Conservation (phyloP, 92 coral and sea anemone species). For the Blastomussa wellsi region DNA sequence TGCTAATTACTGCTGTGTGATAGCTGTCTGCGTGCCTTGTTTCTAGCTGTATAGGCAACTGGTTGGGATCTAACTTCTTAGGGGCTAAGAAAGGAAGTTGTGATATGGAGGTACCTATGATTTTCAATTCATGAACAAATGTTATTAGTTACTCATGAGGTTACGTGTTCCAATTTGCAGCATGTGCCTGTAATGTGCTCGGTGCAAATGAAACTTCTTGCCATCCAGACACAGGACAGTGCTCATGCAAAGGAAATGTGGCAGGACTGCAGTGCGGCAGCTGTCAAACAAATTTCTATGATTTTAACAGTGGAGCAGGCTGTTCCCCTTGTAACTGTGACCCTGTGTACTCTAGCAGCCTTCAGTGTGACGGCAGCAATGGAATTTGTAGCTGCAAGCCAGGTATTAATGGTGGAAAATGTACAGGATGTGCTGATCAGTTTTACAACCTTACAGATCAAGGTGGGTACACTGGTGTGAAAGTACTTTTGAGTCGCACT, state of each 20-base stretch:
- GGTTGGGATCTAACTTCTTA: too few relatives aligned
- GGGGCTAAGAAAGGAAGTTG: too few relatives aligned
- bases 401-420: slow-evolving; percentile 78
- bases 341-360: slow-evolving; percentile 60
- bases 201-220: slow-evolving; percentile 82
- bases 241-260: slow-evolving; percentile 76
- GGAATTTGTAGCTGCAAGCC: slow-evolving; percentile 78
- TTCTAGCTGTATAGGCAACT: too few relatives aligned
- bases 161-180: slow-evolving; percentile 54
- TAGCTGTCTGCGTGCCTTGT: too few relatives aligned
- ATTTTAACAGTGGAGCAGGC: slow-evolving; percentile 81
- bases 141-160: too few relatives aligned
- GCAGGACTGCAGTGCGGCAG: slow-evolving; percentile 67
- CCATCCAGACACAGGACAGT: slow-evolving; percentile 79
- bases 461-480: slow-evolving; percentile 43
- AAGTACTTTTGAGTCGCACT: neutral
- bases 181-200: slow-evolving; percentile 70
- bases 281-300: slow-evolving; percentile 67
- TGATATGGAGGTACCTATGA: too few relatives aligned
- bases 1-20: too few relatives aligned
- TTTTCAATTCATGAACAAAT: too few relatives aligned
- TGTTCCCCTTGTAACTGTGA: slow-evolving; percentile 86
- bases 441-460: slow-evolving; percentile 73
- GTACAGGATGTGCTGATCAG: slow-evolving; percentile 70
- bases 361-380: slow-evolving; percentile 65